phyloP scores from a whole-genome alignment of 2,888 invertebrate genomes.

The Caradrina kadenii region DNA sequence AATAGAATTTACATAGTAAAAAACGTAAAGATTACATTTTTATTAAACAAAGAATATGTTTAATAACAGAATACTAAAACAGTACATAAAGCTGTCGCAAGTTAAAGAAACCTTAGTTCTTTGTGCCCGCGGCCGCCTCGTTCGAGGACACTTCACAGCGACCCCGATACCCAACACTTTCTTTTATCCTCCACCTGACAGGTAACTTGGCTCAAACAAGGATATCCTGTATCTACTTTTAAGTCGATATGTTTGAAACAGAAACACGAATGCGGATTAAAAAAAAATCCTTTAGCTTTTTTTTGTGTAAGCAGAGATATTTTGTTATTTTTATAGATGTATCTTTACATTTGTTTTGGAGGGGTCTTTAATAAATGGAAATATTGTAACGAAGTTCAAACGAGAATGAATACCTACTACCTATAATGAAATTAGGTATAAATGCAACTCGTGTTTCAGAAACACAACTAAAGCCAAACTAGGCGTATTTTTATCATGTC shows the following conservation, averaged over 20 bases:
- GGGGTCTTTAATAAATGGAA: neutral
- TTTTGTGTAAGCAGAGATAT: slow-evolving; percentile 10
- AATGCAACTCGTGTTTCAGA: neutral
- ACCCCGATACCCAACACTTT: slow-evolving; percentile 73
- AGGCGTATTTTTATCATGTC: slow-evolving; percentile 11
- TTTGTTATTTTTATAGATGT: slow-evolving; percentile 17
- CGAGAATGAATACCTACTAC: neutral
- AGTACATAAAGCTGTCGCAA: slow-evolving; percentile 36
- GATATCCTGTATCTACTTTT: slow-evolving; percentile 71
- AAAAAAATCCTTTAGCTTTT: neutral
- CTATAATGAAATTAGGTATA: neutral
- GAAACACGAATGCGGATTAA: slow-evolving; percentile 51
- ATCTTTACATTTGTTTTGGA: neutral
- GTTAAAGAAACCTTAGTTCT: slow-evolving; percentile 58
- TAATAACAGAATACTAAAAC: slow-evolving; percentile 3
- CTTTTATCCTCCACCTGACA: slow-evolving; percentile 74
- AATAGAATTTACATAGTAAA: neutral
- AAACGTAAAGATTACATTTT: neutral
- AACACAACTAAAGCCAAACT: neutral
- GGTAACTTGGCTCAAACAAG: slow-evolving; percentile 70
- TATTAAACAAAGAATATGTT: neutral
- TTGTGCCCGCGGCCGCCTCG: slow-evolving; percentile 66
- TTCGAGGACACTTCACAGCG: slow-evolving; percentile 70
- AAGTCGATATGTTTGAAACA: slow-evolving; percentile 66
- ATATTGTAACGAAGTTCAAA: neutral